Evolutionary conservation across 2,797 vertebrate genomes (phyloP).

Genomic region (Sebastolobus altivelis): DNA sequence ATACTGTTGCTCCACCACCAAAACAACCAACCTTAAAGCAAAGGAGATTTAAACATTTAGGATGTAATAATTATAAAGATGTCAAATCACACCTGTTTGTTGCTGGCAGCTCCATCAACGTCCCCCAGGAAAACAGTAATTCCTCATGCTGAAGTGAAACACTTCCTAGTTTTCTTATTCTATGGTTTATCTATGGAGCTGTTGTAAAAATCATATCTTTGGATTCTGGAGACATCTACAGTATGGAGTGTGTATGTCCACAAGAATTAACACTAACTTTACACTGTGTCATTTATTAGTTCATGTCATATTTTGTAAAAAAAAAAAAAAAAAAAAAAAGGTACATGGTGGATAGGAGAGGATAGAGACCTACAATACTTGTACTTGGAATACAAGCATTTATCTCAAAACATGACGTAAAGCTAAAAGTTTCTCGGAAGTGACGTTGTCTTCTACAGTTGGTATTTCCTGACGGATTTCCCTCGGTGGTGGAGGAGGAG

Average conservation of each 20-base stretch:
- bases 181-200: conserved; percentile 9
- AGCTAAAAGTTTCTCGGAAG: conserved; percentile 65
- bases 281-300: too few relatives aligned
- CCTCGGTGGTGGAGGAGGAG: conserved; percentile 57
- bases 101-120: neutral
- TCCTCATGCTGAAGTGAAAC: neutral
- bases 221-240: conserved; percentile 65
- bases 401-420: conserved; percentile 25
- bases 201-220: neutral
- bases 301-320: neutral
- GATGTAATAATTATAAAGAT: neutral
- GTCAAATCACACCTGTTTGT: neutral
- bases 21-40: neutral
- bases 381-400: neutral
- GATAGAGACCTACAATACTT: neutral
- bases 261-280: neutral
- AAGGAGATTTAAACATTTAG: neutral
- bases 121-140: neutral
- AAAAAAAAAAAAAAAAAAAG: too few relatives aligned
- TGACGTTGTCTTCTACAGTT: conserved; percentile 71
- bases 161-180: conserved; percentile 70
- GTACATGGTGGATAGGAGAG: neutral
- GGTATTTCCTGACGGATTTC: conserved; percentile 83
- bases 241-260: conserved; percentile 43
- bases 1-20: neutral